A percentile compares a stretch with the other conserved stretches of the same genome.
These are phyloP conservation scores for Agrochola circellaris DNA, from an alignment of 2,888 invertebrate species.

Conservation along the genomic window DNA sequence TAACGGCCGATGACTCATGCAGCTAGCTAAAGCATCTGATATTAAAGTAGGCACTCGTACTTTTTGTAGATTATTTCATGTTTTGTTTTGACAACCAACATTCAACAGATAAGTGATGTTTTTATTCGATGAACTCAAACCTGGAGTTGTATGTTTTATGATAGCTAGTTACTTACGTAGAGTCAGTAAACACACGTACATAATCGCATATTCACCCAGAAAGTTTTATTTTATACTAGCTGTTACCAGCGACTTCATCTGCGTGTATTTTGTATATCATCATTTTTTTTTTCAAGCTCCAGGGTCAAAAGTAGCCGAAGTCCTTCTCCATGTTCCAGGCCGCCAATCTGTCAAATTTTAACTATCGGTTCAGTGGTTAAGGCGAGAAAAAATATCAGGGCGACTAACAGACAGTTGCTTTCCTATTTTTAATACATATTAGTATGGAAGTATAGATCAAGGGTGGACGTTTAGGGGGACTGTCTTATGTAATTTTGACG, in stretches of 20 bases:
- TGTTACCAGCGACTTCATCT: background rate
- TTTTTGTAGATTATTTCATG: constrained; percentile 19
- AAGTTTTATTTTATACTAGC: background rate
- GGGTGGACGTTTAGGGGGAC: too few relatives aligned
- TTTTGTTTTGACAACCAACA: constrained; percentile 16
- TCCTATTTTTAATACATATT: too few relatives aligned
- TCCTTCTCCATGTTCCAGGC: too few relatives aligned
- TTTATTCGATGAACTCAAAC: constrained; percentile 30
- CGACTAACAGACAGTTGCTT: too few relatives aligned
- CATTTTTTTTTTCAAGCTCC: background rate
- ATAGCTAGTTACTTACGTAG: background rate
- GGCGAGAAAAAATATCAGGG: too few relatives aligned
- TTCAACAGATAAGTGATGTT: constrained; percentile 46
- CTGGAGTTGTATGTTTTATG: constrained; percentile 5
- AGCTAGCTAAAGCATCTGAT: constrained; percentile 11
- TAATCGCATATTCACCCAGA: background rate
- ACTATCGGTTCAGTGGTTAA: too few relatives aligned
- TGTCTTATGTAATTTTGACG: too few relatives aligned
- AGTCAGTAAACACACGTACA: constrained; percentile 2
- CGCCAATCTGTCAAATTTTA: too few relatives aligned
- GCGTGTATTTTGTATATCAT: background rate
- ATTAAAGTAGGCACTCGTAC: constrained; percentile 5
- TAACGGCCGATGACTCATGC: constrained; percentile 25
- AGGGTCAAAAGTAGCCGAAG: background rate
- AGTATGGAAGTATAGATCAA: too few relatives aligned